Conservation (phyloP, 2,797 vertebrate genomes). For the Falco cherrug region DNA sequence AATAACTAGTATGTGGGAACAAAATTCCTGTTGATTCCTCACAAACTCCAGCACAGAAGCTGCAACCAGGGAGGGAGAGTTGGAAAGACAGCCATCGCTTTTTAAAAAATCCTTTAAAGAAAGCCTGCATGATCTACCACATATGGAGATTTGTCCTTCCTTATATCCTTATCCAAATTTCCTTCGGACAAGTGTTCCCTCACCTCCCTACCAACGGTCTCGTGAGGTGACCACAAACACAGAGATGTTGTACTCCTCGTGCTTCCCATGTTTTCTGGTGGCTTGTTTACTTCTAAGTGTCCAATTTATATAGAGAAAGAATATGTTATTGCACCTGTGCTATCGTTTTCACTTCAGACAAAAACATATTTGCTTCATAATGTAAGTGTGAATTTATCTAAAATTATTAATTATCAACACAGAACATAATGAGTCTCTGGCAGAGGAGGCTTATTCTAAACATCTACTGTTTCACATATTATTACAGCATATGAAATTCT, state of each 20-base stretch:
- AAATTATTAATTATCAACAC: conserved; percentile 8
- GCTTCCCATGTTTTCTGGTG: background rate
- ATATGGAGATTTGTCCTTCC: background rate
- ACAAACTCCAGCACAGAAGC: background rate
- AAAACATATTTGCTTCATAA: background rate
- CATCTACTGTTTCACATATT: conserved; percentile 17
- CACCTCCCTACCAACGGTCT: background rate
- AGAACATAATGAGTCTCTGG: background rate
- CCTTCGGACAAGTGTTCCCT: background rate
- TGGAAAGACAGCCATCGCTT: background rate
- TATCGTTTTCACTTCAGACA: background rate
- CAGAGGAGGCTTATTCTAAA: conserved; percentile 16
- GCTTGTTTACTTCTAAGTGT: background rate
- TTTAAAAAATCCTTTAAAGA: background rate
- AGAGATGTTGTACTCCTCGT: background rate
- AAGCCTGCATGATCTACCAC: background rate
- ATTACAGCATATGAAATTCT: conserved; percentile 47
- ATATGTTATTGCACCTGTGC: background rate
- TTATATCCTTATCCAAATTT: background rate
- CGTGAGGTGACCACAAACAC: fast-evolving
- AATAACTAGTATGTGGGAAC: background rate
- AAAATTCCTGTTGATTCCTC: background rate
- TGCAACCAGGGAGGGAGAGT: background rate
- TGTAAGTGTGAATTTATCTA: background rate
- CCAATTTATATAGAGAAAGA: background rate